Conservation (phyloP, 2,888 invertebrate genomes). For the Liopterus haemorrhoidalis region DNA sequence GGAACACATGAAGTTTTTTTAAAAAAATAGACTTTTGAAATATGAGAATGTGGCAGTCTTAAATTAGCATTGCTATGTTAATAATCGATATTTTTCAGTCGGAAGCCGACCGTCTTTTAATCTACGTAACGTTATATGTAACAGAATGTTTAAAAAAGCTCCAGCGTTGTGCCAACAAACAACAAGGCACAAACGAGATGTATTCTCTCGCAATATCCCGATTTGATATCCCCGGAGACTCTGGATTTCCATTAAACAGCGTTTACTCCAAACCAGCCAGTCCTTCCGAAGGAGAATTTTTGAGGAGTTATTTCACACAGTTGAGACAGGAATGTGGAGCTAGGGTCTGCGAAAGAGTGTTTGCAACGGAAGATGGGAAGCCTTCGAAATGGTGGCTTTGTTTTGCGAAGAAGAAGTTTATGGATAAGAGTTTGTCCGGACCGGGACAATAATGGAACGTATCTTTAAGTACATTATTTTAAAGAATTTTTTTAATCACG, state of each 20-base stretch:
- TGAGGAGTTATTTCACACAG: constrained; percentile 91
- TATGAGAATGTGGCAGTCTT: no score
- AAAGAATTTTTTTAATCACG: no score
- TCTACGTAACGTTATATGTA: constrained; percentile 95
- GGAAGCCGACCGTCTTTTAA: constrained; percentile 92
- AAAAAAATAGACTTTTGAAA: background rate
- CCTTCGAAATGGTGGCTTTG: constrained; percentile 99
- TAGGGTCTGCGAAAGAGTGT: constrained; percentile 88
- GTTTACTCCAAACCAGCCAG: constrained; percentile 85
- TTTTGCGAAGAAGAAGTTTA: constrained; percentile 98
- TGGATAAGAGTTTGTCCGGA: constrained; percentile 94
- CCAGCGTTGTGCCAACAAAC: constrained; percentile 84
- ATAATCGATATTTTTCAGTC: constrained; percentile 73
- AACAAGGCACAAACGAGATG: constrained; percentile 91
- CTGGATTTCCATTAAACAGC: constrained; percentile 89
- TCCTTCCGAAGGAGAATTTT: constrained; percentile 78
- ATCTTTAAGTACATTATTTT: no score
- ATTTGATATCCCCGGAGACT: constrained; percentile 94
- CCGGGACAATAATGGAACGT: constrained; percentile 76
- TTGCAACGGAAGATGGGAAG: constrained; percentile 82
- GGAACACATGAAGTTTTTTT: no score
- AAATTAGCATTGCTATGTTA: background rate
- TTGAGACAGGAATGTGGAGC: constrained; percentile 90
- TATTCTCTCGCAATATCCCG: constrained; percentile 89
- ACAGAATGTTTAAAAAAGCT: constrained; percentile 95